Evolutionary conservation across 2,797 vertebrate species (phyloP).

Genomic region (Lutjanus campechanus): DNA sequence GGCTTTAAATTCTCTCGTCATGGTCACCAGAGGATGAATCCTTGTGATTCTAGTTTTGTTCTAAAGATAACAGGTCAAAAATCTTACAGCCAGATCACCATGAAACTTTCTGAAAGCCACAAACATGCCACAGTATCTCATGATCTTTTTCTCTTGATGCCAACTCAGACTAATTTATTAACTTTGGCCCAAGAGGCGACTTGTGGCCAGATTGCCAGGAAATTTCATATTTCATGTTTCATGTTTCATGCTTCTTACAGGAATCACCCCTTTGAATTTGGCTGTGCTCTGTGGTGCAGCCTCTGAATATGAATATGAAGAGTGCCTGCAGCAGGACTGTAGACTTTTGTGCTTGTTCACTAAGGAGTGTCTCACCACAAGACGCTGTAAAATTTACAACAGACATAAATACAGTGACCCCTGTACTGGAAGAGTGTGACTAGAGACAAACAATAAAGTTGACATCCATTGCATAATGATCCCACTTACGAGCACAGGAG

Average conservation of each 20-base stretch:
- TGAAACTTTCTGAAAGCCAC: neutral
- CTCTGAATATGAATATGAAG: neutral
- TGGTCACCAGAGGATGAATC: neutral
- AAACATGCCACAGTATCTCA: neutral
- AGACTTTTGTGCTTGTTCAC: slow-evolving; percentile 24
- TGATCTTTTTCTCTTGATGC: neutral
- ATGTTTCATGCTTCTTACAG: neutral
- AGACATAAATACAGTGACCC: slow-evolving; percentile 62
- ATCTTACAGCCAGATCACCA: neutral
- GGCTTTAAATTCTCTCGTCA: neutral
- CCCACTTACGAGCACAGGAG: slow-evolving; percentile 37
- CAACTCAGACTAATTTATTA: neutral
- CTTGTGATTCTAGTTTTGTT: neutral
- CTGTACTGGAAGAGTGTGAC: slow-evolving; percentile 52
- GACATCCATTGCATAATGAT: slow-evolving; percentile 54
- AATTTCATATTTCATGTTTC: neutral
- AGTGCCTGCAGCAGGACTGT: neutral
- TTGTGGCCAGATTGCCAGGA: neutral
- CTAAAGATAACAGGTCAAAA: neutral
- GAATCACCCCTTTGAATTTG: neutral
- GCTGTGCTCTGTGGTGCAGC: neutral
- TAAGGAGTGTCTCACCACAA: slow-evolving; percentile 33
- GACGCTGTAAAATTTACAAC: slow-evolving; percentile 43
- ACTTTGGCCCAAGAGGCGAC: neutral
- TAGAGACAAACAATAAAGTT: slow-evolving; percentile 48